A percentile compares a stretch with the other conserved stretches of the same genome.
Conservation (phyloP, 2,113 vertebrate genomes). For the Saccopteryx leptura region DNA sequence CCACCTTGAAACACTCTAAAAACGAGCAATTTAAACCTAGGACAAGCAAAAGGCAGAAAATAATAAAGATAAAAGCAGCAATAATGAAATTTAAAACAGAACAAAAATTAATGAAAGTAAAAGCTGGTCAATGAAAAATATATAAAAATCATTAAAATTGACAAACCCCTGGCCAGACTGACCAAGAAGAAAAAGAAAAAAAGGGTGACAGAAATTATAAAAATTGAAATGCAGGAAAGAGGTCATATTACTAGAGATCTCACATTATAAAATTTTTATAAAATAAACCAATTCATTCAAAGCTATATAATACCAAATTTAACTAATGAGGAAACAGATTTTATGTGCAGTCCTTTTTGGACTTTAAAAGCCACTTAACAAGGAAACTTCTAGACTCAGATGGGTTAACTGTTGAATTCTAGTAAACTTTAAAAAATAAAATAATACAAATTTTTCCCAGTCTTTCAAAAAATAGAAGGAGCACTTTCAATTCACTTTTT, state of each 20-base stretch:
- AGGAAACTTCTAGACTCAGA: too few relatives aligned
- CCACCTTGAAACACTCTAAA: neutral
- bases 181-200: neutral
- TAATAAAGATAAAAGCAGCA: neutral
- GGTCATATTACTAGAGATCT: neutral
- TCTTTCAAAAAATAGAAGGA: too few relatives aligned
- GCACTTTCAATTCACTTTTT: too few relatives aligned
- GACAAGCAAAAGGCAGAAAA: neutral
- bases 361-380: too few relatives aligned
- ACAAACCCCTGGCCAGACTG: neutral
- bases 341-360: too few relatives aligned
- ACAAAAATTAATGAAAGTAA: neutral
- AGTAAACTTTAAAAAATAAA: too few relatives aligned
- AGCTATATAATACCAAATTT: too few relatives aligned
- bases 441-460: too few relatives aligned
- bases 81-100: neutral
- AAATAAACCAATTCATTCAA: too few relatives aligned
- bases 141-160: neutral
- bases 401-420: too few relatives aligned
- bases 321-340: too few relatives aligned
- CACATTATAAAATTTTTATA: too few relatives aligned
- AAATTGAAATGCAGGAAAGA: conserved; percentile 4
- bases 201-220: neutral
- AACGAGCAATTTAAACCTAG: neutral
- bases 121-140: neutral